phyloP scores from a whole-genome alignment of 1,140 invertebrate genomes.

The Ectropis grisescens region DNA sequence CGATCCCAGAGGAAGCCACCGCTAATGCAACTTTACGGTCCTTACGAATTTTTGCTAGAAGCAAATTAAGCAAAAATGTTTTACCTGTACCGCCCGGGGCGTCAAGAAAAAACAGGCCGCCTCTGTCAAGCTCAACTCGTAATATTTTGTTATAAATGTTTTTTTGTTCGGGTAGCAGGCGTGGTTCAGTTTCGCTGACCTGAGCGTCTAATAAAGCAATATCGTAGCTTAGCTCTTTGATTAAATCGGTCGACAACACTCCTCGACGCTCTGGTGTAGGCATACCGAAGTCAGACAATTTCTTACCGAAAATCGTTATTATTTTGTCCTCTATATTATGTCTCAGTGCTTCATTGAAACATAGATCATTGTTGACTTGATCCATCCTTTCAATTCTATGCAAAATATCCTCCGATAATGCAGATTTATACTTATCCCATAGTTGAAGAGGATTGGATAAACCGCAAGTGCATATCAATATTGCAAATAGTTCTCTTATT shows the following conservation, averaged over 20 bases:
- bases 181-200: constrained; percentile 16
- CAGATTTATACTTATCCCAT: constrained; percentile 9
- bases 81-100: constrained; percentile 6
- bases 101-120: constrained; percentile 11
- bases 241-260: constrained; percentile 12
- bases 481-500: constrained; percentile 11
- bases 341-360: constrained; percentile 17
- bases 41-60: constrained; percentile 14
- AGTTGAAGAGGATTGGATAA: constrained; percentile 9
- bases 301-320: constrained; percentile 14
- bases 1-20: constrained; percentile 2
- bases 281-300: constrained; percentile 14
- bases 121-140: constrained; percentile 10
- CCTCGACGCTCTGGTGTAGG: constrained; percentile 11
- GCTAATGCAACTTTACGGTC: constrained; percentile 7
- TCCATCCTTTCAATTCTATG: constrained; percentile 5
- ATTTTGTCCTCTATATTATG: constrained; percentile 17
- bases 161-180: constrained; percentile 15
- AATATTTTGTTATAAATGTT: constrained; percentile 12
- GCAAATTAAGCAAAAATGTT: constrained; percentile 13
- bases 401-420: constrained; percentile 6
- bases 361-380: constrained; percentile 17
- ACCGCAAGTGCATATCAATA: constrained; percentile 11
- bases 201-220: constrained; percentile 12
- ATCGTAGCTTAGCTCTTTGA: constrained; percentile 15